Percentiles rank a stretch among this genome's conserved stretches.
phyloP scores from a whole-genome alignment of 1,140 invertebrate species.

The Scaptodrosophila lebanonensis region DNA sequence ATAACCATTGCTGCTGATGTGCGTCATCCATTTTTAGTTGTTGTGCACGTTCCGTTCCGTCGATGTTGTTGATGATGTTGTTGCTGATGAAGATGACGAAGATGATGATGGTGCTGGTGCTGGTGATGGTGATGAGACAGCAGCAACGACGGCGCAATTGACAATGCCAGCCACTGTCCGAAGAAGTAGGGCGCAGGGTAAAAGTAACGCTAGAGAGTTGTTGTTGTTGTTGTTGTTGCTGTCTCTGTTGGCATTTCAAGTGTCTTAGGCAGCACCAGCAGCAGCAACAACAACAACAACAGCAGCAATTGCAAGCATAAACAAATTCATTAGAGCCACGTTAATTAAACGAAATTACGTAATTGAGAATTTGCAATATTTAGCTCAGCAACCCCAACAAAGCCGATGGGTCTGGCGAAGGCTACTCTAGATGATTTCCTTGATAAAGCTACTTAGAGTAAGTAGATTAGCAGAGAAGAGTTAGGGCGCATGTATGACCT shows the following conservation, averaged over 20 bases:
- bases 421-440: too few relatives aligned
- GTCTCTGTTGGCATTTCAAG: not conserved
- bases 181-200: too few relatives aligned
- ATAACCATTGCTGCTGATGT: too few relatives aligned
- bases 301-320: not conserved
- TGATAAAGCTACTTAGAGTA: too few relatives aligned
- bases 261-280: slow-evolving; percentile 38
- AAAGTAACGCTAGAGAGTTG: too few relatives aligned
- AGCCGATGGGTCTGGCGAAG: too few relatives aligned
- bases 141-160: slow-evolving; percentile 38
- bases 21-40: too few relatives aligned
- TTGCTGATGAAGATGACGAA: not conserved
- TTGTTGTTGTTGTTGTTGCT: too few relatives aligned
- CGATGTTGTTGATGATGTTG: slow-evolving; percentile 24
- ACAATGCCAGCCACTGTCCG: slow-evolving; percentile 9
- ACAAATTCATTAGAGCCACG: slow-evolving; percentile 5
- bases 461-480: too few relatives aligned
- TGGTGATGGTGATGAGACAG: slow-evolving; percentile 53
- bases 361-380: slow-evolving; percentile 12
- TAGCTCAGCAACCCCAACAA: not conserved
- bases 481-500: too few relatives aligned
- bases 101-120: not conserved
- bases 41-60: slow-evolving; percentile 16
- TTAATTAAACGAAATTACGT: slow-evolving; percentile 15
- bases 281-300: slow-evolving; percentile 17